Evolutionary conservation across 2,113 vertebrate genomes (phyloP).

Genomic region (Mobula birostris): DNA sequence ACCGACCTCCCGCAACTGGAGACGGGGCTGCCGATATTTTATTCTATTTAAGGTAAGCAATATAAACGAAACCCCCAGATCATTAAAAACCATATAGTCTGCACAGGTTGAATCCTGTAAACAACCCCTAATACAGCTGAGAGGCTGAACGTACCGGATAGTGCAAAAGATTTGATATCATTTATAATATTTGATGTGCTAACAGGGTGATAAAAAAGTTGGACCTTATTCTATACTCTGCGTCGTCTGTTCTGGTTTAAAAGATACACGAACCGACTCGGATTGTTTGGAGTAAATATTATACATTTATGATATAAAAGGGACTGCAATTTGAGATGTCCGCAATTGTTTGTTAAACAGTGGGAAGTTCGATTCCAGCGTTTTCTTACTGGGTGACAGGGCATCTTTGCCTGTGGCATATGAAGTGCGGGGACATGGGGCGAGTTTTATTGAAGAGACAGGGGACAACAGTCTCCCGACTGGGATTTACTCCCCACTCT

Average conservation of each 20-base stretch:
- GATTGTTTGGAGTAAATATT: not conserved
- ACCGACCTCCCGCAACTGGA: not conserved
- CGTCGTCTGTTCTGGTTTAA: not conserved
- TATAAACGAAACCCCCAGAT: not conserved
- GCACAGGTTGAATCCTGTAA: too few relatives aligned
- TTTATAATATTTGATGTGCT: not conserved
- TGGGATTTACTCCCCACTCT: not conserved
- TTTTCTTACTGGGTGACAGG: not conserved
- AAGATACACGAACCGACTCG: not conserved
- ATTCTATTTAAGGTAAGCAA: not conserved
- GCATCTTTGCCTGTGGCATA: not conserved
- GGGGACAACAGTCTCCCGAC: not conserved
- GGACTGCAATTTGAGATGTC: too few relatives aligned
- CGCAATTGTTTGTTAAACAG: too few relatives aligned
- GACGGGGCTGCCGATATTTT: not conserved
- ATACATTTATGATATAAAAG: too few relatives aligned
- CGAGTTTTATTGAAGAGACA: not conserved
- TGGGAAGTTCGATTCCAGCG: too few relatives aligned
- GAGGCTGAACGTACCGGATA: too few relatives aligned
- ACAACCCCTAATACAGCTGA: too few relatives aligned
- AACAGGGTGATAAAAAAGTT: not conserved
- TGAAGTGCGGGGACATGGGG: not conserved
- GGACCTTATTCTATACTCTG: not conserved
- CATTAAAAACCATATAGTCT: too few relatives aligned
- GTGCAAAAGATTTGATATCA: not conserved